phyloP scores from a whole-genome alignment of 2,113 vertebrate species.

The Brachionichthys hirsutus region DNA sequence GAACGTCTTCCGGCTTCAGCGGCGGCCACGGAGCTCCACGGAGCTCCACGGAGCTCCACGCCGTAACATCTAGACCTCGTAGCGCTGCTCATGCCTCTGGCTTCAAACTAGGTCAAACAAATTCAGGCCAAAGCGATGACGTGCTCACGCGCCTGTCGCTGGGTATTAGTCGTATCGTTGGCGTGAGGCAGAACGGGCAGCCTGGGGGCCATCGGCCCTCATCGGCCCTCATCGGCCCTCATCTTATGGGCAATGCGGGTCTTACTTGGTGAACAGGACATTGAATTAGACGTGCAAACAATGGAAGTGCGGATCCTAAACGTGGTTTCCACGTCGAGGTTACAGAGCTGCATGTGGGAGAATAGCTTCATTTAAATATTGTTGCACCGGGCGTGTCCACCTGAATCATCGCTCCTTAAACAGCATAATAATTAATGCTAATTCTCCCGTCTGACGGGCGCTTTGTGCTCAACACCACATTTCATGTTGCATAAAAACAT shows the following conservation, averaged over 20 bases:
- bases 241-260: not conserved
- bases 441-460: not conserved
- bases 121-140: slow-evolving; percentile 25
- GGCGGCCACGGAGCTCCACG: not conserved
- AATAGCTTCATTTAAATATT: not conserved
- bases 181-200: slow-evolving; percentile 15
- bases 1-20: slow-evolving; percentile 12
- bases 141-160: slow-evolving; percentile 51
- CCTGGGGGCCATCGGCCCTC: slow-evolving; percentile 31
- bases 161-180: slow-evolving; percentile 35
- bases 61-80: slow-evolving; percentile 16
- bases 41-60: not conserved
- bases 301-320: slow-evolving; percentile 1
- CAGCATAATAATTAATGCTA: not conserved
- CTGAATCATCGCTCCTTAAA: not conserved
- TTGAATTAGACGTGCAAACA: slow-evolving; percentile 4
- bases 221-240: slow-evolving; percentile 18
- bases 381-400: not conserved
- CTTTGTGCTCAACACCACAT: not conserved
- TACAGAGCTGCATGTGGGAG: not conserved
- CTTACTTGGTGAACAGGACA: slow-evolving; percentile 31
- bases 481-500: not conserved
- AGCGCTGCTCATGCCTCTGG: not conserved
- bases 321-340: not conserved
- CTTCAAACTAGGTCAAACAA: slow-evolving; percentile 53